Conservation (phyloP, 2,888 invertebrate genomes). For the Rhingia campestris region DNA sequence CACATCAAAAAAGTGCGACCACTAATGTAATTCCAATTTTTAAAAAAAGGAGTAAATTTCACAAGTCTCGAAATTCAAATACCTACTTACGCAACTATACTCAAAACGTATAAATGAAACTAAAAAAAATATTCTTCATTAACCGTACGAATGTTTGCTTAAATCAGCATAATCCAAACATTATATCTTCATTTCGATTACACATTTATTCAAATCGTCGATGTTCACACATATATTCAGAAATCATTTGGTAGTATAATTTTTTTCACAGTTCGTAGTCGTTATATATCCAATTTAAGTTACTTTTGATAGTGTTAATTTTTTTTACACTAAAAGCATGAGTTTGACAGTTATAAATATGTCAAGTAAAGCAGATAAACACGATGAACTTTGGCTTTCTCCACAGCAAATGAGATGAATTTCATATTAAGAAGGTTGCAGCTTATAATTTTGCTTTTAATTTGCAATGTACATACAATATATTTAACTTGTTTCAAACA, state of each 20-base stretch:
- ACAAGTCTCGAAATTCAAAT: too few relatives aligned
- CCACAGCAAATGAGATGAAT: constrained; percentile 41
- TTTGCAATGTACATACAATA: constrained; percentile 15
- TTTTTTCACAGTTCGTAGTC: constrained; percentile 19
- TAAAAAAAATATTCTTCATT: too few relatives aligned
- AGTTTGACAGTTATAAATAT: constrained; percentile 3
- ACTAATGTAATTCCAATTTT: too few relatives aligned
- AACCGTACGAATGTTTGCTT: not conserved
- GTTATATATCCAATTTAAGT: constrained; percentile 3
- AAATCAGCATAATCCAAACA: not conserved
- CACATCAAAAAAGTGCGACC: too few relatives aligned
- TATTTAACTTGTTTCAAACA: not conserved
- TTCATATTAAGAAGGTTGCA: constrained; percentile 24
- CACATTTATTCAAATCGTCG: not conserved
- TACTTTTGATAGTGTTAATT: constrained; percentile 14
- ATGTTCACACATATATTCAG: not conserved
- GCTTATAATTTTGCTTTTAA: constrained; percentile 38
- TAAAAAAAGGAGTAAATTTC: too few relatives aligned
- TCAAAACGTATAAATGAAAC: too few relatives aligned
- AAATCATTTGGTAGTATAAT: not conserved
- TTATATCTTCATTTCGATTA: not conserved
- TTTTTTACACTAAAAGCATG: constrained; percentile 19
- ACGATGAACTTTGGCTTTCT: constrained; percentile 46
- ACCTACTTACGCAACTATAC: too few relatives aligned
- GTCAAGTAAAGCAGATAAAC: constrained; percentile 3